phyloP scores from a whole-genome alignment of 1,140 invertebrate genomes.

The Eupristina koningsbergeri region DNA sequence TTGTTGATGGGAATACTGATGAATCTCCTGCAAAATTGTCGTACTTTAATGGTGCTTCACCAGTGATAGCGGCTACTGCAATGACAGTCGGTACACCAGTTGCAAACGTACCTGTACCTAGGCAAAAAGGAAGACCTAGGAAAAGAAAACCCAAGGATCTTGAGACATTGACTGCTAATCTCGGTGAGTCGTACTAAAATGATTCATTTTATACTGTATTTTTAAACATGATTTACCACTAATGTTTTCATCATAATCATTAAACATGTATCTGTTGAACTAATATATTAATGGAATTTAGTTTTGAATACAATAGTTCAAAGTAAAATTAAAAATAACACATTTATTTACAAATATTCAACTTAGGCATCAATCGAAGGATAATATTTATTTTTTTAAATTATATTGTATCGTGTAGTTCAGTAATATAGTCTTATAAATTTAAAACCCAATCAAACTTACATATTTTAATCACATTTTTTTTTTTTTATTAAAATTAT shows the following conservation, averaged over 20 bases:
- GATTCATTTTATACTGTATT: background rate
- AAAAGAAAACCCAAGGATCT: slow-evolving; percentile 93
- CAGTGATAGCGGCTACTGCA: slow-evolving; percentile 73
- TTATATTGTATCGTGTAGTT: too few relatives aligned
- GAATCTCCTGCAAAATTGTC: slow-evolving; percentile 73
- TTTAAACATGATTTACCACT: background rate
- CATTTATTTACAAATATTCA: too few relatives aligned
- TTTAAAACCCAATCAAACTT: too few relatives aligned
- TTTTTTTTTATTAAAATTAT: too few relatives aligned
- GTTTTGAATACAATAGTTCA: too few relatives aligned
- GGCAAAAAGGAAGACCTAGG: slow-evolving; percentile 92
- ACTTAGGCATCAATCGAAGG: too few relatives aligned
- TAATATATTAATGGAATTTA: too few relatives aligned
- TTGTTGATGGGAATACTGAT: slow-evolving; percentile 57
- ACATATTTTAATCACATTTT: too few relatives aligned
- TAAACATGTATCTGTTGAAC: too few relatives aligned
- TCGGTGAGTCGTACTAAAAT: slow-evolving; percentile 77
- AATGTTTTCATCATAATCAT: background rate
- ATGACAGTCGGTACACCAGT: slow-evolving; percentile 38
- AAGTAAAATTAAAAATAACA: too few relatives aligned
- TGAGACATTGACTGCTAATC: slow-evolving; percentile 86
- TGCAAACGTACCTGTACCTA: slow-evolving; percentile 76
- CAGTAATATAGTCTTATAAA: too few relatives aligned
- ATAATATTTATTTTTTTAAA: too few relatives aligned
- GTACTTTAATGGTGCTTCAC: slow-evolving; percentile 83